Evolutionary conservation across 2,888 invertebrate species (phyloP), one percentile per base, ranked within the genome.

Genomic region (Oligia fasciuncula): DNA sequence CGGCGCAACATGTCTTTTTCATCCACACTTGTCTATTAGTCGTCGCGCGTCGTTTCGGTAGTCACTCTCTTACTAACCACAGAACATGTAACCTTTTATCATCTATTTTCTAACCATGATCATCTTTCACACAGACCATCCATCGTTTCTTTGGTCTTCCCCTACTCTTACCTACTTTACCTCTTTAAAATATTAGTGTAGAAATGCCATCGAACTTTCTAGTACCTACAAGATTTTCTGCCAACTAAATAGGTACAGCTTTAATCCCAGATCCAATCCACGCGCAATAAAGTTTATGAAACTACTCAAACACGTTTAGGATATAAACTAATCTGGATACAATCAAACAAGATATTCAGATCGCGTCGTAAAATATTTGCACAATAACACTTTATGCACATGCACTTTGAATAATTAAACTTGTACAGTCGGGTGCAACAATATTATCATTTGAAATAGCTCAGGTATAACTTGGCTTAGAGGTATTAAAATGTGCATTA

Each of bases 361-460:
- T 79, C 74, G 72, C 78, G 79, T 80, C 70, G 72, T 76, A 70
- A 77, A 81, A 76, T 79, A 83, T 85, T 73, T 46, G 68, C 81
- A 82, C 77, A 77, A 79, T 81, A 78, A 79, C 80, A 77, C 46
- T 82, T 79, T 63, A 80, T 85, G 81, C 69, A 72, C 72, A 83
- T 85, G 80, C 66, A 75, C 67, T 73, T 76, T 40, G 80, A 85
- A 87, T 88, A 78, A 87, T 79, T 80, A 80, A 75, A 84, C 79
- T 51, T 29, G 85, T 88, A 88, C 78, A 67, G 54, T 73, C 68
- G 67, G 0, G 46, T 13, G 0, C 79, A 63, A 29, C 19, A 62
- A 23, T 54, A 46, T 51, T 70, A 60, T 43, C n/a, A 8, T 72
- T 60, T 35, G 23, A 60, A 23, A 70, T 23, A 46, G 29, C 0